These are phyloP conservation scores for Porites lutea DNA, from an alignment of 64 coral and sea anemone genomes.

Conservation along the genomic window DNA sequence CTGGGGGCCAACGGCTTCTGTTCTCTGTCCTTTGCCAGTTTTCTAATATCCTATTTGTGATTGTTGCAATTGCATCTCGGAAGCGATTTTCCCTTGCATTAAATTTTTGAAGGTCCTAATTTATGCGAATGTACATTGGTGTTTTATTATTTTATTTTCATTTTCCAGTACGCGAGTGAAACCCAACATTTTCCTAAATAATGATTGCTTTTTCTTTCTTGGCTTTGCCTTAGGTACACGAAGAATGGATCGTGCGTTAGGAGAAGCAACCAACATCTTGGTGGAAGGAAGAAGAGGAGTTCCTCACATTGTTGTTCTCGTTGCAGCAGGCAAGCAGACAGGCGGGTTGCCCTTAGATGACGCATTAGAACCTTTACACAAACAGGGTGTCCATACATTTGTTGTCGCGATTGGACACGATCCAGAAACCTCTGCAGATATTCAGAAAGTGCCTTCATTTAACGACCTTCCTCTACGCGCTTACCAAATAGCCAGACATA, in stretches of 20 bases:
- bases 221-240: not conserved
- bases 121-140: too few relatives aligned
- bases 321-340: conserved; percentile 66
- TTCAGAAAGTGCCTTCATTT: conserved; percentile 16
- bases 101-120: too few relatives aligned
- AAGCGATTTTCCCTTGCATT: too few relatives aligned
- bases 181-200: too few relatives aligned
- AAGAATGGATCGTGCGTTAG: conserved; percentile 73
- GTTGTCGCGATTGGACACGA: conserved; percentile 64
- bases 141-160: too few relatives aligned
- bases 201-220: too few relatives aligned
- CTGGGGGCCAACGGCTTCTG: too few relatives aligned
- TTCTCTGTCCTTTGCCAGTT: too few relatives aligned
- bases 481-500: conserved; percentile 3
- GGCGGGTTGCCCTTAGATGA: conserved; percentile 20
- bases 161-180: too few relatives aligned
- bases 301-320: conserved; percentile 64
- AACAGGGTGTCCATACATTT: conserved; percentile 64
- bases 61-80: too few relatives aligned
- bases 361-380: conserved; percentile 25
- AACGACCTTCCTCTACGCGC: conserved; percentile 40
- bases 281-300: conserved; percentile 44
- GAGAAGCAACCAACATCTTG: conserved; percentile 38
- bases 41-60: too few relatives aligned
- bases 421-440: conserved; percentile 29